Evolutionary conservation across 2,113 vertebrate genomes (phyloP), one percentile per base, ranked within the genome.

Genomic region (Caranx melampygus): DNA sequence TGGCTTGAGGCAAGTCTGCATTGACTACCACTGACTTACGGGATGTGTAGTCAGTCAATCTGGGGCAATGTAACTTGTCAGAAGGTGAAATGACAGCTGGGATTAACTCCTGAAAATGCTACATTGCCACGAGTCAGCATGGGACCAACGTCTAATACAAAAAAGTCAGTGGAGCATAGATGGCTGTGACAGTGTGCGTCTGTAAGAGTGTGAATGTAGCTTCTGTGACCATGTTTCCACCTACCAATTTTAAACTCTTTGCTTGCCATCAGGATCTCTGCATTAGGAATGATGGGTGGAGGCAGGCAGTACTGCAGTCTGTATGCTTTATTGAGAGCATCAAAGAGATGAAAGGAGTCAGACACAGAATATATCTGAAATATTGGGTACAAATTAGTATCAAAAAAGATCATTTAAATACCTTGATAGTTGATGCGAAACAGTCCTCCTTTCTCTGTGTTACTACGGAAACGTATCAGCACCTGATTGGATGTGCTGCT

Each of bases 241-340:
- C 21, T 95, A 99, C 98, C 97, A 62, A 99, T 99, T 94, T 96
- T 96, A 80, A 99, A 99, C 74, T 99, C 97, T 75, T 99, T 96
- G 9, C 96, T 98, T 84, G 97, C 98, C 2, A 97, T 97, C 88
- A 99, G 83, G 75, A 99, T 96, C 91, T 99, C 98, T 0, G 97
- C 97, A 0, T 99, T 98, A 37, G 97, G 96, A 5, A 99, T 96
- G 59, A 98, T 91, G 82, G 96, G 95, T 0, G 98, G 98, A 9
- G 97, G 96, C 54, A 97, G 95, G 79, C 97, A 99, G 62, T 96
- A 95, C 94, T 96, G 96, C 62, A 99, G 96, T 70, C 97, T 96
- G 92, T 97, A 99, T 44, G 97, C 98, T 99, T 91, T 6, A 87
- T 88, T 67, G 75, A 85, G 58, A 78, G 55, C 69, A 85, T 15